phyloP scores from a whole-genome alignment of 92 coral and sea anemone genomes.

The Bergia sp. region DNA sequence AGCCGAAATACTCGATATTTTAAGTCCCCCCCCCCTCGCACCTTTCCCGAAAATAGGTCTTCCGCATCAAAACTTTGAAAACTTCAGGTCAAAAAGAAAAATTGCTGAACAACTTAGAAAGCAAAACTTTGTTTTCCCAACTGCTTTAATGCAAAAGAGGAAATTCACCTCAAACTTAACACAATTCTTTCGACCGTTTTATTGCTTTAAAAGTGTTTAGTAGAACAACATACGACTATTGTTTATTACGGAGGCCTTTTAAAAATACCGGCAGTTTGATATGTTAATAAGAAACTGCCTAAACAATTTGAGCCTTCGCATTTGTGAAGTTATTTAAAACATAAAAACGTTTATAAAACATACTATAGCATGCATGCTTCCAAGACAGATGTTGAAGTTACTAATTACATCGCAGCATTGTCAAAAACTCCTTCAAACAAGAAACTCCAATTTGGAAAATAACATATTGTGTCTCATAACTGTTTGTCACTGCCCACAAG shows the following conservation, averaged over 20 bases:
- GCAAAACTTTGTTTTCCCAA: too few species aligned
- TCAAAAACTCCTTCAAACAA: not conserved
- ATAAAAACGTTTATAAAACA: not conserved
- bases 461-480: not conserved
- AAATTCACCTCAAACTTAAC: not conserved
- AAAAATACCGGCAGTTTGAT: not conserved
- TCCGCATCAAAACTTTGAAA: too few species aligned
- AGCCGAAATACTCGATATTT: too few species aligned
- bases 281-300: not conserved
- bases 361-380: not conserved
- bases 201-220: not conserved
- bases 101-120: too few species aligned
- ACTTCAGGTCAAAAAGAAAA: too few species aligned
- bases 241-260: not conserved
- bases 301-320: not conserved
- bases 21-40: too few species aligned
- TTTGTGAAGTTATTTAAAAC: not conserved
- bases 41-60: too few species aligned
- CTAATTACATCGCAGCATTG: not conserved
- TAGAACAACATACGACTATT: not conserved
- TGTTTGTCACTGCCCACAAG: not conserved
- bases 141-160: too few species aligned
- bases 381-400: not conserved
- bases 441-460: slow-evolving; percentile 19
- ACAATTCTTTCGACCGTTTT: not conserved